Evolutionary conservation across 1,140 invertebrate species (phyloP), one percentile per base, ranked within the genome.

Genomic region (Kradibia gibbosae): DNA sequence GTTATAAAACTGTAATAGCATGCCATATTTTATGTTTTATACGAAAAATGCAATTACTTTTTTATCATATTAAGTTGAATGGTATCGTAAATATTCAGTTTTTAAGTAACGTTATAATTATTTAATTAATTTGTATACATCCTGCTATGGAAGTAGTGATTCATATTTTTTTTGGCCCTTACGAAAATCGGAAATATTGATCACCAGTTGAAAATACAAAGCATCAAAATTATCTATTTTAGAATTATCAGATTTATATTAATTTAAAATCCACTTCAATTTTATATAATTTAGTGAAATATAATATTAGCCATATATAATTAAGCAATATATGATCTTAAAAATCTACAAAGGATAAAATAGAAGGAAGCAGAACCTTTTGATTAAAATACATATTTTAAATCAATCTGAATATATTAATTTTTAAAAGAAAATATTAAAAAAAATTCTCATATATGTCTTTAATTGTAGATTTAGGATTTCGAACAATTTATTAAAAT

Each of bases 111-210:
- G n/a, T n/a, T n/a, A n/a, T n/a, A n/a, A n/a, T n/a, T n/a, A n/a
- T n/a, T n/a, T n/a, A n/a, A n/a, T n/a, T n/a, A n/a, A n/a, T n/a
- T n/a, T 50, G 2, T 50, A 15, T 22, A 17, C 60, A 72, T 34
- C 25, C 36, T 34, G 20, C 48, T 48, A 72, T 79, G 48, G 67
- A 71, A 78, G 65, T 78, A 25, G n/a, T n/a, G 48, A 71, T 42
- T 78, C 11, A 53, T 28, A 55, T 42, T 72, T 48, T 53, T 15
- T 62, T 22, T 76, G 57, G 39, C 31, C 74, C 36, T 65, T 7
- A 25, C n/a, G 3, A 15, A 31, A 22, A 31, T 78, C 62, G 62
- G 70, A 78, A 78, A 70, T 31, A 22, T 78, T 70, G 48, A 53
- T 70, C 11, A 34, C 42, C 31, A 22, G 50, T 53, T 5, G 11